Base-by-base conservation (phyloP, 2,888 invertebrate genomes). In the Abrostola tripartita region DNA sequence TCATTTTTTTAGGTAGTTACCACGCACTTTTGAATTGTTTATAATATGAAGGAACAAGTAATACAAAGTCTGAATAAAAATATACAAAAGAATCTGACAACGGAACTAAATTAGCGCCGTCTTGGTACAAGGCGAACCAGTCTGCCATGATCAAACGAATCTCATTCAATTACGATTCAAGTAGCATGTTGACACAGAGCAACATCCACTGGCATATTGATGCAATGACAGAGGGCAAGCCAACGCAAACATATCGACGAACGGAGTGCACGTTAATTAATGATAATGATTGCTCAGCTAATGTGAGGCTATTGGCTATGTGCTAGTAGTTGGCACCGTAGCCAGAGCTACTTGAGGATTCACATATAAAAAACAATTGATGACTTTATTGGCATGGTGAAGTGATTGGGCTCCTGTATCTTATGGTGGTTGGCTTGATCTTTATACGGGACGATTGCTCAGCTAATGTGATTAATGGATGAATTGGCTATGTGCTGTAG, bases 101-200 rank as follows among this genome's bases (percentile, higher is more conserved):
- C n/a, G 5, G 0, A 6, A 24, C 14, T 24, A 24, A 5, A 5
- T 47, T 8, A 7, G 0, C 4, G 0, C 24, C 12, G 11, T 0
- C 35, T n/a, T 35, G 5, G 11, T 36, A 14, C 6, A 11, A 36
- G 35, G 24, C 11, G 37, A 24, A 24, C 24, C 24, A 24, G 24
- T 24, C 24, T n/a, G 12, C 10, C 50, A 12, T 36, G 35, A 58
- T 52, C 58, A 38, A 66, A 62, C 52, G 42, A 55, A 57, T 63
- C 38, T 44, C 61, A 71, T 77, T 71, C 59, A 67, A 71, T 76
- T 77, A 60, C 60, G 52, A 71, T 69, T 74, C 64, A 66, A 78
- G 68, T 54, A 53, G 53, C 36, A 14, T 52, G 52, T 66, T 61
- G 64, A 74, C 58, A 52, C 47, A 68, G 12, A 58, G 24, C n/a